Evolutionary conservation across 2,113 vertebrate genomes (phyloP).

Genomic region (Cricetomys ansorgei): DNA sequence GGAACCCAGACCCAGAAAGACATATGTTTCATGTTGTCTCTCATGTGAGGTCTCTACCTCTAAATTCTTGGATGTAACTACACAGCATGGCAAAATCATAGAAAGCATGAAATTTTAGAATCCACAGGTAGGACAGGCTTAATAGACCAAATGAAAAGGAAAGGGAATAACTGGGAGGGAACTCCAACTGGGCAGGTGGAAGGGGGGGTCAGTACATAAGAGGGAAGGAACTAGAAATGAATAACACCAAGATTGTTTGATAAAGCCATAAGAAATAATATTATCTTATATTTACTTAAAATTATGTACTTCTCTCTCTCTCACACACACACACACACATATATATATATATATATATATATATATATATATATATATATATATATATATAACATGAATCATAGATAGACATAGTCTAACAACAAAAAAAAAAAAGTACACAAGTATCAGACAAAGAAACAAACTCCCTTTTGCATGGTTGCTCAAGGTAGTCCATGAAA

Average conservation of each 20-base stretch:
- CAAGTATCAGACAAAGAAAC: background rate
- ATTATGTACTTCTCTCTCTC: no score
- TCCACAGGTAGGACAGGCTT: background rate
- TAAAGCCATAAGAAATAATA: background rate
- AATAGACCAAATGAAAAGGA: background rate
- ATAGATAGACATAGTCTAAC: background rate
- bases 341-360: background rate
- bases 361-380: background rate
- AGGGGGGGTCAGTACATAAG: background rate
- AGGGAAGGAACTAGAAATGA: background rate
- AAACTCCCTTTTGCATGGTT: background rate
- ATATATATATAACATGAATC: background rate
- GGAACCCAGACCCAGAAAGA: background rate
- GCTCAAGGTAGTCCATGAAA: background rate
- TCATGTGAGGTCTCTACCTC: background rate
- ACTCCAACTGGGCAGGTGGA: background rate
- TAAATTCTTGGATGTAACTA: background rate
- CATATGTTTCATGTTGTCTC: background rate
- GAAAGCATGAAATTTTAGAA: background rate
- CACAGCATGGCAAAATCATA: background rate
- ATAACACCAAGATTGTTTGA: background rate
- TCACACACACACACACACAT: background rate
- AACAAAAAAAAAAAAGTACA: background rate
- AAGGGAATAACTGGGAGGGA: background rate
- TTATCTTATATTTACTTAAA: background rate